Base-by-base conservation (phyloP, 2,113 vertebrate genomes). In the Protomyctophum bolini region DNA sequence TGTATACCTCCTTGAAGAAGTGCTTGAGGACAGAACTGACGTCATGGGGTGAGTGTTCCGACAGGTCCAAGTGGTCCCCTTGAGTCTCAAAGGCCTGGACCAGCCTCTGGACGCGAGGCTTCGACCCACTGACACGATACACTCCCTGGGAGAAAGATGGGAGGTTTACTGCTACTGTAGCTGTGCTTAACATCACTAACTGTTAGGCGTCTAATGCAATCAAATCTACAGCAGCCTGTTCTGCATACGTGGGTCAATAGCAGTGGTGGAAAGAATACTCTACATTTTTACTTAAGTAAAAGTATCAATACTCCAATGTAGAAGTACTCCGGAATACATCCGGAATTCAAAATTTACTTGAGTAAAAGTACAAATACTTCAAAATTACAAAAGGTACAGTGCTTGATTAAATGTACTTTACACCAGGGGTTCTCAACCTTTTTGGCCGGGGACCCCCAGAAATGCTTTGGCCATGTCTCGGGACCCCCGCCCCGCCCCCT, bases 121-220 rank as follows among this genome's bases (percentile, higher is more conserved):
- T 96, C 68, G 97, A 94, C 0, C 97, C 97, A 0, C 96, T 97
- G 28, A 97, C 87, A 2, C 97, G 92, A 70, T 98, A 98, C 73
- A 98, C 93, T 3, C 97, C 97, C 96, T 98, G 60, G 4, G 12
- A 71, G 14, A 12, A 58, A 79, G 75, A 75, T 10, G 8, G 51
- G 60, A 10, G 41, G 58, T 15, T 21, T 10, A 51, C 7, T 59
- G 14, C 10, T 59, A 8, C 54, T 8, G 21, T 33, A 46, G 52
- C 33, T 63, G 52, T 65, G n/a, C 12, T 15, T 8, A 49, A 4
- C 0, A 49, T 8, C 14, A 6, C 10, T 58, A 59, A 50, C 12
- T 29, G 0, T 28, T 48, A 58, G 6, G 3, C 29, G 9, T 51
- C 46, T 21, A n/a, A 70, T 47, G 45, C 14, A 52, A 14, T 1